A percentile compares a stretch with the other conserved stretches of the same genome.
Conservation (phyloP, 2,888 invertebrate genomes). For the Pseudococcus longispinus region DNA sequence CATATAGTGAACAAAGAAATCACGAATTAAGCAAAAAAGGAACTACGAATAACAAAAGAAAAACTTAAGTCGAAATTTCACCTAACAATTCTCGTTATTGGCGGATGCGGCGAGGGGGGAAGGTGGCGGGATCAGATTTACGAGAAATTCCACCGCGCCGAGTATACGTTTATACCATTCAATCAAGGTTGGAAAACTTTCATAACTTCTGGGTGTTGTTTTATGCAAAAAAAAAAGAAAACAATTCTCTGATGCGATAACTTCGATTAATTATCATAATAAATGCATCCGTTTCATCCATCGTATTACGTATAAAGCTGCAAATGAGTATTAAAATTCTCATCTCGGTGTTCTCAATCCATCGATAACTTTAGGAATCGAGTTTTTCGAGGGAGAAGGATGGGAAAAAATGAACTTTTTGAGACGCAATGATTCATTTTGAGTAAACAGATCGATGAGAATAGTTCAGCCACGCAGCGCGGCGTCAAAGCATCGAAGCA, state of each 20-base stretch:
- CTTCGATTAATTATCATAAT: not conserved
- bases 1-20: constrained; percentile 31
- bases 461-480: not conserved
- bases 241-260: not conserved
- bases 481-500: not conserved
- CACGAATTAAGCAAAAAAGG: constrained; percentile 10
- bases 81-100: not conserved
- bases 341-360: not conserved
- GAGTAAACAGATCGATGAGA: not conserved
- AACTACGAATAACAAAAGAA: constrained; percentile 5
- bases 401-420: not conserved
- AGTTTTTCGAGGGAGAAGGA: not conserved
- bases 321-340: not conserved
- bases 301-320: not conserved
- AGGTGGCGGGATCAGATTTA: not conserved
- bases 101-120: not conserved
- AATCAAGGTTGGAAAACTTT: constrained; percentile 13
- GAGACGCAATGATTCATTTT: too few species aligned
- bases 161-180: not conserved
- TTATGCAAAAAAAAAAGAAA: not conserved
- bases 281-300: not conserved
- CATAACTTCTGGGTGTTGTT: not conserved
- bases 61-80: not conserved
- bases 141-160: not conserved
- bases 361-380: not conserved